A percentile compares a stretch with the other conserved stretches of the same genome.
phyloP scores from a whole-genome alignment of 2,113 vertebrate genomes.

The Dromaius novaehollandiae region DNA sequence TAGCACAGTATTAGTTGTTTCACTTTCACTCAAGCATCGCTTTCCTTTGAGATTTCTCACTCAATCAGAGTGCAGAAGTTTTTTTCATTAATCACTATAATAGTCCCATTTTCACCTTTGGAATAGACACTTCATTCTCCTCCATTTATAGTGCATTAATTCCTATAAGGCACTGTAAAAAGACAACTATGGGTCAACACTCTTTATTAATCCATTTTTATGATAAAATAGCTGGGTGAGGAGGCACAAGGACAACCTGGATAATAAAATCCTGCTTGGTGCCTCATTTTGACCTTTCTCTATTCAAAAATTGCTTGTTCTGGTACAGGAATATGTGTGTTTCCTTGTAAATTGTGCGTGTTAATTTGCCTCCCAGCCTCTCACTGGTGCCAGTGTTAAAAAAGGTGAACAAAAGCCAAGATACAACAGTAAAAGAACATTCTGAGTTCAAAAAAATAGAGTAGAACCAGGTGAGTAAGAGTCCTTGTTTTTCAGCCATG shows the following conservation, averaged over 20 bases:
- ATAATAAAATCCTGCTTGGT: neutral
- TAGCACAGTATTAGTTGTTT: neutral
- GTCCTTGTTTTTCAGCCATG: neutral
- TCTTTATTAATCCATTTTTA: neutral
- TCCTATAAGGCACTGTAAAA: neutral
- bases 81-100: neutral
- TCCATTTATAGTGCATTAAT: neutral
- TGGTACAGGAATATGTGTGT: neutral
- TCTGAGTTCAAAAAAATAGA: neutral
- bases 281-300: neutral
- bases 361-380: neutral
- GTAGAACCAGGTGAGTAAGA: neutral
- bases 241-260: neutral
- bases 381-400: neutral
- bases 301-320: neutral
- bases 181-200: neutral
- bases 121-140: neutral
- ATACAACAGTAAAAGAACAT: rapidly evolving
- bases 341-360: neutral
- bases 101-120: neutral
- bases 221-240: neutral
- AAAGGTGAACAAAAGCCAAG: neutral
- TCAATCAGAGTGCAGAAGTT: neutral
- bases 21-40: neutral
- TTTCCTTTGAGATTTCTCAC: neutral